Percentiles rank a stretch among this genome's conserved stretches.
Conservation (phyloP, 2,113 vertebrate species). For the Neofelis nebulosa region DNA sequence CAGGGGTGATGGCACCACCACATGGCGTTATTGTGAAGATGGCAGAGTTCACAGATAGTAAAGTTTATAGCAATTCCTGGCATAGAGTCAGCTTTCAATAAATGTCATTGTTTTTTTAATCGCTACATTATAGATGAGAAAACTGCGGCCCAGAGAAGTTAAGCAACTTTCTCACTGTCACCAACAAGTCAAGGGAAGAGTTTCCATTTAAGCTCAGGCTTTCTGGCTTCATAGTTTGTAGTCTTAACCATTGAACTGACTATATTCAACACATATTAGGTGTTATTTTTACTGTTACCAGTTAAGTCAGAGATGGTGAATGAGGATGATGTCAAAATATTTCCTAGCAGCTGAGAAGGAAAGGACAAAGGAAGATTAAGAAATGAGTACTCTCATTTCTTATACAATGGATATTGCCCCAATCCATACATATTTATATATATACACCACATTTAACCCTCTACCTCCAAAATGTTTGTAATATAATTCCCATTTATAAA, state of each 20-base stretch:
- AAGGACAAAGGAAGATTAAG: not conserved
- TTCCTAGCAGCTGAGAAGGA: not conserved
- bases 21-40: not conserved
- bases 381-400: not conserved
- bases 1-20: rapidly evolving
- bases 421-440: not conserved
- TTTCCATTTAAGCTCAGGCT: not conserved
- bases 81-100: not conserved
- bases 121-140: not conserved
- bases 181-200: not conserved
- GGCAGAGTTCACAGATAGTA: not conserved
- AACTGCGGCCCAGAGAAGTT: not conserved
- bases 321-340: not conserved
- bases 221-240: not conserved
- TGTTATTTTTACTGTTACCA: not conserved
- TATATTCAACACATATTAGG: not conserved
- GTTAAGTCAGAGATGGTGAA: not conserved
- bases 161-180: not conserved
- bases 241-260: not conserved
- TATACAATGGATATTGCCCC: not conserved
- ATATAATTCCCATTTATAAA: not conserved
- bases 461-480: not conserved
- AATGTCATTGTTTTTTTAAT: not conserved
- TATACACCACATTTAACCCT: not conserved
- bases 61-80: not conserved